phyloP scores from a whole-genome alignment of 2,113 vertebrate species.

The Nanorana parkeri region DNA sequence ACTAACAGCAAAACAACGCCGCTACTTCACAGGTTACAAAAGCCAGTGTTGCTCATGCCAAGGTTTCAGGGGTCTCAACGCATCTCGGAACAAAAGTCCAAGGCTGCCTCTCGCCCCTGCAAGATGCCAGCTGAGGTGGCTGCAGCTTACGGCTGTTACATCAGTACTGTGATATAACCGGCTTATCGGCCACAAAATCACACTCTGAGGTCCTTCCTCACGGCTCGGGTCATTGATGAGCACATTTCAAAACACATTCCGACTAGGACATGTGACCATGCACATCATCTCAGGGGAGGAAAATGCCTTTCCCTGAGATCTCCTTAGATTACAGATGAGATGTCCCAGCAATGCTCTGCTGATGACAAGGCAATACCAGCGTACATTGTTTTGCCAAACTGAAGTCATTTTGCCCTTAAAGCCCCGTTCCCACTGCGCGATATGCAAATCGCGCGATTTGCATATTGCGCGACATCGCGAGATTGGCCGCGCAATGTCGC shows the following conservation, averaged over 20 bases:
- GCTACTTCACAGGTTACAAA: slow-evolving; percentile 1
- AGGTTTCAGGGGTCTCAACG: neutral
- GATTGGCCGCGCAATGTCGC: no score
- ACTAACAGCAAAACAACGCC: neutral
- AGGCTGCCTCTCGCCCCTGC: neutral
- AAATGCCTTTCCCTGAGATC: no score
- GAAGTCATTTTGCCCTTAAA: no score
- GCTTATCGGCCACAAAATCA: slow-evolving; percentile 6
- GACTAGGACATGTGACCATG: no score
- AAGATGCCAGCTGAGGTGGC: neutral
- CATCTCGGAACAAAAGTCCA: neutral
- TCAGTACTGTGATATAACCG: slow-evolving; percentile 14
- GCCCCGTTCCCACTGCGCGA: no score
- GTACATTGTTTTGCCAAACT: no score
- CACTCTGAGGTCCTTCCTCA: slow-evolving; percentile 1
- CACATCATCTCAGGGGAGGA: no score
- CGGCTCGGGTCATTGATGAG: neutral
- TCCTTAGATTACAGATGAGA: no score
- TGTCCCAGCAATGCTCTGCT: no score
- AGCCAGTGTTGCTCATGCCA: neutral
- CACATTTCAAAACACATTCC: neutral
- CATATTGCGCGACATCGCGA: no score
- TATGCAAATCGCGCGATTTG: no score
- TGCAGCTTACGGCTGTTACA: neutral
- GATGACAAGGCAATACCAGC: no score